A percentile compares a stretch with the other conserved stretches of the same genome.
phyloP scores from a whole-genome alignment of 1,140 invertebrate genomes.

The Acromyrmex echinatior region DNA sequence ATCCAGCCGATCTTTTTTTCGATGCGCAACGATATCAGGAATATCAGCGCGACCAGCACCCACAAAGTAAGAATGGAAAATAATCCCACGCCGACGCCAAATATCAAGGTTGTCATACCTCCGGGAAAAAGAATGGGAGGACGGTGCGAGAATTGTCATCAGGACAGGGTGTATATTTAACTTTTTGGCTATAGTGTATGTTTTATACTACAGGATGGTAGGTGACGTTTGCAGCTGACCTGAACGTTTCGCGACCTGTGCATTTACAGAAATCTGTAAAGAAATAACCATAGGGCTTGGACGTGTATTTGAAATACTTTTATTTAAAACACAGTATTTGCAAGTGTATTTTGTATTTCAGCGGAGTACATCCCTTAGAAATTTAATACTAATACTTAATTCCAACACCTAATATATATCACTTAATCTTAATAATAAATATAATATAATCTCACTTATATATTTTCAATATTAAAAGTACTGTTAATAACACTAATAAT shows the following conservation, averaged over 20 bases:
- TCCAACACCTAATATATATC: too few species aligned
- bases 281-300: too few species aligned
- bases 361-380: too few species aligned
- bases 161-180: background rate
- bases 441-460: too few species aligned
- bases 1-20: slow-evolving; percentile 86
- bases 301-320: too few species aligned
- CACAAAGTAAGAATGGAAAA: slow-evolving; percentile 88
- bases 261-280: too few species aligned
- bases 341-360: too few species aligned
- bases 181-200: background rate
- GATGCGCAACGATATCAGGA: slow-evolving; percentile 87
- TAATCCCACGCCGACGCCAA: slow-evolving; percentile 87
- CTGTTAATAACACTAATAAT: too few species aligned
- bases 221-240: background rate
- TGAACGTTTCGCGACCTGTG: background rate
- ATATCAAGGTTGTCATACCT: slow-evolving; percentile 86
- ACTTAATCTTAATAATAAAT: too few species aligned
- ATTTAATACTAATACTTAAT: too few species aligned
- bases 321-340: too few species aligned
- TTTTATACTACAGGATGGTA: background rate
- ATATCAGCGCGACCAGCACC: slow-evolving; percentile 87
- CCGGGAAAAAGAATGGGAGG: slow-evolving; percentile 53
- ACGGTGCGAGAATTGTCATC: slow-evolving; percentile 14
- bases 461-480: too few species aligned